Evolutionary conservation across 64 coral and sea anemone species (phyloP).

Genomic region (Actinia tenebrosa): DNA sequence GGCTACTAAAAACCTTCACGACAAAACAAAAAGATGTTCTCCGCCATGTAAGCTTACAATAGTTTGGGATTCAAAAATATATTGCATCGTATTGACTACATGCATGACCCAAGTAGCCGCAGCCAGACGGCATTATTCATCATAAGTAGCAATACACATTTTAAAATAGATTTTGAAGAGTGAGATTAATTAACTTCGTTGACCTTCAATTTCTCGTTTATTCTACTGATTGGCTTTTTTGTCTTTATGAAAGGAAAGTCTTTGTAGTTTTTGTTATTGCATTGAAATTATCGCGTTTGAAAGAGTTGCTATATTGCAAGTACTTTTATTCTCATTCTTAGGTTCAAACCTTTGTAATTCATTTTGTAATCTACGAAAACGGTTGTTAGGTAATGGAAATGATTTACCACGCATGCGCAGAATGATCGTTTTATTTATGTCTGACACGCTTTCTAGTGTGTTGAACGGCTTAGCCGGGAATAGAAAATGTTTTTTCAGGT

Average conservation of each 20-base stretch:
- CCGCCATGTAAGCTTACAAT: too few species aligned
- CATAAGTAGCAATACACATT: too few species aligned
- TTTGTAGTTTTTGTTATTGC: not conserved
- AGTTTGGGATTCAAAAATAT: not conserved
- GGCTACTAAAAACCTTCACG: too few species aligned
- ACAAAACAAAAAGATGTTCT: too few species aligned
- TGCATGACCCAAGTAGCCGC: too few species aligned
- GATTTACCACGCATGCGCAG: not conserved
- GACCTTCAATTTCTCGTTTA: not conserved
- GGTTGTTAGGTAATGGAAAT: not conserved
- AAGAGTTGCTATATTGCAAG: not conserved
- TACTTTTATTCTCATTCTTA: not conserved
- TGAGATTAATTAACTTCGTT: not conserved
- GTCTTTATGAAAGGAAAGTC: not conserved
- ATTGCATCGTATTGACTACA: not conserved
- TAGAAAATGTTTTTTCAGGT: not conserved
- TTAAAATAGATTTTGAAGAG: not conserved
- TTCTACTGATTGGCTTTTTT: not conserved
- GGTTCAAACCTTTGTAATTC: not conserved
- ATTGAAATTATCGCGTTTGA: not conserved
- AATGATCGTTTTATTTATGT: not conserved
- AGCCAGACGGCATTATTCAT: not conserved
- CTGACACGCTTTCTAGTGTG: constrained; percentile 2
- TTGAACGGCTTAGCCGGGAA: not conserved
- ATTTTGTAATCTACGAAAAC: not conserved